Base-by-base conservation (phyloP, 2,888 invertebrate genomes). In the Esperia sulphurella region DNA sequence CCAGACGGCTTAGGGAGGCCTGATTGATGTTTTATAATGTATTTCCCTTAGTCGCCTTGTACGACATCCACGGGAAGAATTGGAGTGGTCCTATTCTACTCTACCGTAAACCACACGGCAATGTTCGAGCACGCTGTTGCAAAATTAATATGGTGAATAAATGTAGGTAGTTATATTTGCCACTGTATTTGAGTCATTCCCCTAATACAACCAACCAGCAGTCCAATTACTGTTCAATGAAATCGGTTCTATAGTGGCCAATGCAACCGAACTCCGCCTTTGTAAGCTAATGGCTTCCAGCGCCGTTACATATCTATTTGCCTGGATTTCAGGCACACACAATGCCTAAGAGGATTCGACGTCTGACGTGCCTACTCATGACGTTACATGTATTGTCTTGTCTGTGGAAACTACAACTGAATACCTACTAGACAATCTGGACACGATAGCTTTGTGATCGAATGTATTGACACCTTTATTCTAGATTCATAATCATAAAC, bases 351-450 rank as follows among this genome's bases (percentile, higher is more conserved):
- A 48, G 48, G 48, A 44, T 48, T 48, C 55, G 52, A 50, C 39
- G 46, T 33, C 50, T 54, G 52, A 50, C 50, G 44, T 45, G 43
- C 38, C 37, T 43, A 35, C 45, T 46, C 43, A 30, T 45, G 51
- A 46, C 44, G 49, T 50, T 42, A 50, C 50, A 51, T 46, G 51
- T 49, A 51, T 46, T 51, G 31, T 48, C 43, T n/a, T 38, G n/a
- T 31, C 30, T 30, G 30, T 30, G 30, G 31, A 31, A 3, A 21
- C 21, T 21, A 21, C 28, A 44, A 44, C 35, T 49, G n/a, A n/a
- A 52, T 53, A 53, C 61, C 63, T 68, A 66, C 61, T 63, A 68
- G 3, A 7, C 31, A 9, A 10, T 31, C 3, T 31, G 7, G 9
- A 5, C 31, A 10, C 30, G 30, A 31, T 31, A 31, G 31, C 31